Percentiles rank a stretch among this genome's conserved stretches.
Evolutionary conservation across 2,888 invertebrate species (phyloP).

Genomic region (Aphidius colemani): DNA sequence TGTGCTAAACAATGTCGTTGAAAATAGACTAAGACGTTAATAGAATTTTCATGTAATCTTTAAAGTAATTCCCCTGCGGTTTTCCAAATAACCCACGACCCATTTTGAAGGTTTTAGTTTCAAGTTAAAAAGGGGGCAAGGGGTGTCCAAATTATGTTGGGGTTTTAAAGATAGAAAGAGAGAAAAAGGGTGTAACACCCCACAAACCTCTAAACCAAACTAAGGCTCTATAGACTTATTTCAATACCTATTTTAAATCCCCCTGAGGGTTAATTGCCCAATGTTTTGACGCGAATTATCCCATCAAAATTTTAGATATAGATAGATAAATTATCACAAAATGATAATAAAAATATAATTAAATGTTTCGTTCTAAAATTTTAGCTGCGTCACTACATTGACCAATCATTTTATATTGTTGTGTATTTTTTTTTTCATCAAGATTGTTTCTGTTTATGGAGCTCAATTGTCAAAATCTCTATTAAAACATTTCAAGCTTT

Average conservation of each 20-base stretch:
- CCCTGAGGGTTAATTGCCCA: conserved; percentile 58
- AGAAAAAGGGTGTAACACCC: background rate
- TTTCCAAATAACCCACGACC: conserved; percentile 41
- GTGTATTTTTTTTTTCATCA: too few species aligned
- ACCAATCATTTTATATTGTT: too few species aligned
- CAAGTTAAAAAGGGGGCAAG: conserved; percentile 24
- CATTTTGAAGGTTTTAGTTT: conserved; percentile 28
- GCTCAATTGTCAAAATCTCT: too few species aligned
- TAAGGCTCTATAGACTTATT: conserved; percentile 4
- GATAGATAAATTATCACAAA: too few species aligned
- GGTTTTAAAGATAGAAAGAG: too few species aligned
- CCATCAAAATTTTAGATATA: conserved; percentile 23
- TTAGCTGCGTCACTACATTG: too few species aligned
- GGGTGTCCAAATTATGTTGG: background rate
- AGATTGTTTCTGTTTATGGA: too few species aligned
- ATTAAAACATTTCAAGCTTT: too few species aligned
- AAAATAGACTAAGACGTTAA: conserved; percentile 46
- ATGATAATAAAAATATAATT: too few species aligned
- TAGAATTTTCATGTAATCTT: conserved; percentile 55
- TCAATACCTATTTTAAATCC: conserved; percentile 48
- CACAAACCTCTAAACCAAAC: conserved; percentile 8
- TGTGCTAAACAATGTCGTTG: background rate
- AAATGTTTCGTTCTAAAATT: too few species aligned
- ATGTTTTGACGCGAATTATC: conserved; percentile 56
- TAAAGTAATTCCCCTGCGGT: conserved; percentile 57